phyloP scores from a whole-genome alignment of 2,113 vertebrate species.

The Colaptes auratus region DNA sequence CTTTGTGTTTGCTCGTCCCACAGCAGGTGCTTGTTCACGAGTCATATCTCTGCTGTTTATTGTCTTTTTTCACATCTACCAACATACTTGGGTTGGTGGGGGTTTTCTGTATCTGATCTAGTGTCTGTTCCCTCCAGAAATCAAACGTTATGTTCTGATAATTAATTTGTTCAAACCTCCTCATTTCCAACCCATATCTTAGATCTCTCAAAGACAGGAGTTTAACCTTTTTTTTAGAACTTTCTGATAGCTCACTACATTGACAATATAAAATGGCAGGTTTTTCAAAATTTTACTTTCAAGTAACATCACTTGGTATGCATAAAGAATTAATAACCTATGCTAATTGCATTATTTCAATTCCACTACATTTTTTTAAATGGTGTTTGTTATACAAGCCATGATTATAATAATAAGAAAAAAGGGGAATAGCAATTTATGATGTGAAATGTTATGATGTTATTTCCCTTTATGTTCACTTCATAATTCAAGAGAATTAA shows the following conservation, averaged over 20 bases:
- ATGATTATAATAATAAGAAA: background rate
- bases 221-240: background rate
- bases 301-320: background rate
- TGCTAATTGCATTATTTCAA: background rate
- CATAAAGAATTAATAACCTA: background rate
- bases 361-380: background rate
- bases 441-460: background rate
- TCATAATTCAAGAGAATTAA: background rate
- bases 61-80: background rate
- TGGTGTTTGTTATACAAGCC: background rate
- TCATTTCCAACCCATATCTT: background rate
- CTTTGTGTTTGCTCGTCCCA: rapidly evolving
- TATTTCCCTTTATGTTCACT: background rate
- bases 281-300: background rate
- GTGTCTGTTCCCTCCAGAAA: background rate
- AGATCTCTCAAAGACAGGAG: background rate
- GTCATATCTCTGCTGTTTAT: background rate
- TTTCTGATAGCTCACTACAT: background rate
- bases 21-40: background rate
- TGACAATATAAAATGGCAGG: background rate
- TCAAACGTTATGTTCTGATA: background rate
- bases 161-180: background rate
- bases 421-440: background rate
- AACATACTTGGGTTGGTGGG: background rate
- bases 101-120: background rate